phyloP scores from a whole-genome alignment of 2,113 vertebrate species.

The Felis catus region DNA sequence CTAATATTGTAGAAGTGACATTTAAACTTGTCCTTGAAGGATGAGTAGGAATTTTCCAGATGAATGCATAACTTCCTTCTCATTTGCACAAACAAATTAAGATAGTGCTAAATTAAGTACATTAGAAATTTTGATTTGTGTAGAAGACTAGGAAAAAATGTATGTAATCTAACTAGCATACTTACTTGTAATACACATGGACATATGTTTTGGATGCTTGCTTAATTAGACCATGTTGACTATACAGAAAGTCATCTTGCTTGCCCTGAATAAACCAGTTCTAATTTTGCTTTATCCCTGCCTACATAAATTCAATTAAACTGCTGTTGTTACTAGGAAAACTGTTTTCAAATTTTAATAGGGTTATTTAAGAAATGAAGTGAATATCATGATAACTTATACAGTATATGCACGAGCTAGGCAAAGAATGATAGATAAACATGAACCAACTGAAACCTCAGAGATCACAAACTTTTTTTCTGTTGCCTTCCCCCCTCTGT shows the following conservation, averaged over 20 bases:
- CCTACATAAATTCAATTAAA: slow-evolving; percentile 70
- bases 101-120: slow-evolving; percentile 56
- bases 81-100: slow-evolving; percentile 67
- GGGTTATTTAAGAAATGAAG: slow-evolving; percentile 64
- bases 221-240: slow-evolving; percentile 66
- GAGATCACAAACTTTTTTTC: neutral
- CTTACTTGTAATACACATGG: slow-evolving; percentile 65
- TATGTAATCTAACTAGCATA: slow-evolving; percentile 35
- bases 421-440: slow-evolving; percentile 23
- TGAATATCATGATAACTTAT: slow-evolving; percentile 57
- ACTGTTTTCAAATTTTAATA: slow-evolving; percentile 62
- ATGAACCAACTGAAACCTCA: neutral
- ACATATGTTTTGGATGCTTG: slow-evolving; percentile 51
- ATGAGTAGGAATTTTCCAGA: slow-evolving; percentile 53
- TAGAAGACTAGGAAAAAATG: slow-evolving; percentile 31
- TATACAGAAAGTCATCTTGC: slow-evolving; percentile 54
- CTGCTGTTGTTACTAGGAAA: slow-evolving; percentile 59
- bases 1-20: neutral
- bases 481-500: neutral
- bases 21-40: slow-evolving; percentile 36
- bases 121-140: slow-evolving; percentile 53
- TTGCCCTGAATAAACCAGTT: slow-evolving; percentile 65
- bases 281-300: slow-evolving; percentile 75
- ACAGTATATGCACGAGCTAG: neutral
- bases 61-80: slow-evolving; percentile 58